Evolutionary conservation across 2,888 invertebrate genomes (phyloP).

Genomic region (Alloplasta piceator): DNA sequence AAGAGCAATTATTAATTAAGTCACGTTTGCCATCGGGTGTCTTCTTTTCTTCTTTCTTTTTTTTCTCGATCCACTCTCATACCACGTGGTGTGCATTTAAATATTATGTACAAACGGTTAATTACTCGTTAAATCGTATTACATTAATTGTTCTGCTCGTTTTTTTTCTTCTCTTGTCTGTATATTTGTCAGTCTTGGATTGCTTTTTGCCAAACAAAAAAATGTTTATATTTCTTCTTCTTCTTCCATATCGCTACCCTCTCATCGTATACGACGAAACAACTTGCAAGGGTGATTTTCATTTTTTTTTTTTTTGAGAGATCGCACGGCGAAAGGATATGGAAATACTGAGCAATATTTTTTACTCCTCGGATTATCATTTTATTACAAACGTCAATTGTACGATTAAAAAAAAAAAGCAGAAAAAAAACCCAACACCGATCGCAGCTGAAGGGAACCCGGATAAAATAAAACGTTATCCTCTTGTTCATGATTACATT

Average conservation of each 20-base stretch:
- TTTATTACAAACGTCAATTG: constrained; percentile 55
- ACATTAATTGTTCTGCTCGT: constrained; percentile 81
- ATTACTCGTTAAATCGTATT: constrained; percentile 80
- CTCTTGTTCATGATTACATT: constrained; percentile 13
- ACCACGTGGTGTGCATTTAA: constrained; percentile 77
- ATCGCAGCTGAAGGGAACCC: constrained; percentile 55
- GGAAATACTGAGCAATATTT: constrained; percentile 60
- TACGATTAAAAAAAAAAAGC: constrained; percentile 30
- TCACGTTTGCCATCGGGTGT: constrained; percentile 80
- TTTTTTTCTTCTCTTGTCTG: constrained; percentile 78
- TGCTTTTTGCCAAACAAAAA: constrained; percentile 79
- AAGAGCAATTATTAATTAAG: constrained; percentile 78
- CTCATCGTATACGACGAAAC: constrained; percentile 65
- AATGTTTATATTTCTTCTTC: constrained; percentile 44
- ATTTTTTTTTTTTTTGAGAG: constrained; percentile 52
- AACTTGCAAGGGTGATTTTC: constrained; percentile 59
- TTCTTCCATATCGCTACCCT: constrained; percentile 54
- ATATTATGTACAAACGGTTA: constrained; percentile 82
- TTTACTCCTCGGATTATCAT: constrained; percentile 54
- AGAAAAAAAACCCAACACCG: constrained; percentile 32
- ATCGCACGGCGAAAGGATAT: constrained; percentile 67
- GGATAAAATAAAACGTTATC: constrained; percentile 31
- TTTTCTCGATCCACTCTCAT: constrained; percentile 17
- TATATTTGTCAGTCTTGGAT: constrained; percentile 83
- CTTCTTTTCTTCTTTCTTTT: constrained; percentile 29